Percentiles rank a stretch among this genome's conserved stretches.
phyloP scores from a whole-genome alignment of 2,797 vertebrate species.

The Liasis olivaceus region DNA sequence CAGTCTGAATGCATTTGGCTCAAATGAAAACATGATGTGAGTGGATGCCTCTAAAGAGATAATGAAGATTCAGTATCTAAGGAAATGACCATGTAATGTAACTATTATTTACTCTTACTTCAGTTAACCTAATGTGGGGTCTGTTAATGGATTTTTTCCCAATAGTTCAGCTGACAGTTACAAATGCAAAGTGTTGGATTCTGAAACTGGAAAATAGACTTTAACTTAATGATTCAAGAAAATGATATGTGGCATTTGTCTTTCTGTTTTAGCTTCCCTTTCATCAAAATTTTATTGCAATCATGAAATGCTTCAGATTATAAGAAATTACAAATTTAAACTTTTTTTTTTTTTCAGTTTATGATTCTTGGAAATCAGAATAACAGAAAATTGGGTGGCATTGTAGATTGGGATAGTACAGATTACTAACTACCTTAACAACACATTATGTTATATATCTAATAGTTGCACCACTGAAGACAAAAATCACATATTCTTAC shows the following conservation, averaged over 20 bases:
- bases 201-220: neutral
- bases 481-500: neutral
- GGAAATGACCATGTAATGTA: neutral
- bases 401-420: neutral
- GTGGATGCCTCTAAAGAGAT: conserved; percentile 14
- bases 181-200: neutral
- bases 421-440: neutral
- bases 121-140: neutral
- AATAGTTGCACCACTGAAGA: neutral
- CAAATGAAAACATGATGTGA: conserved; percentile 15
- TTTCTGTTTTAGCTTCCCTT: neutral
- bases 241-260: neutral
- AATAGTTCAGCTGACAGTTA: neutral
- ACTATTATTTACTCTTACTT: neutral
- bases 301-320: neutral
- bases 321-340: neutral
- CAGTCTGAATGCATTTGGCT: neutral
- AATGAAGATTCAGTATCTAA: neutral
- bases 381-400: neutral
- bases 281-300: neutral
- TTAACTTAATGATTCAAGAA: neutral
- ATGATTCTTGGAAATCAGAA: neutral
- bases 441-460: neutral
- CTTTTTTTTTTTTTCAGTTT: neutral
- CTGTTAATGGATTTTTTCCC: neutral